Base-by-base conservation (phyloP, 2,797 vertebrate species). In the Vespertilio murinus region DNA sequence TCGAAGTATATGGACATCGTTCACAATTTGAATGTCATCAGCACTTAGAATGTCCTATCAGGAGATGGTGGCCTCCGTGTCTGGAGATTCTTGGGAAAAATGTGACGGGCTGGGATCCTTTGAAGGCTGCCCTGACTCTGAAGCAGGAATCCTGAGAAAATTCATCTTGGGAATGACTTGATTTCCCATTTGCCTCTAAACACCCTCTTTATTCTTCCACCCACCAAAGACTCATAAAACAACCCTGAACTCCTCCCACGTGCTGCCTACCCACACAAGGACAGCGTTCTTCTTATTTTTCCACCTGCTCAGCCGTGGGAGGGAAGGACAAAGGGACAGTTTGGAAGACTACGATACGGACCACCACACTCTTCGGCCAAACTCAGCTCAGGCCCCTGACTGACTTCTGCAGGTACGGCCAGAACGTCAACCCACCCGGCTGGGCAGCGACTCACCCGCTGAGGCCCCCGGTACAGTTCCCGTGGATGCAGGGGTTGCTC, bases 381-480 rank as follows among this genome's bases (percentile, higher is more conserved):
- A 16, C 30, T 67, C 77, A 88, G 70, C 49, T 87, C 70, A 56
- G 12, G 45, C 14, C 13, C 35, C 30, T n/a, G 47, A 13, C 8
- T 65, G 78, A 54, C 64, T n/a, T 71, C 54, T 56, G 16, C 28
- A 22, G 28, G 40, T 28, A 70, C 3, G 8, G 33, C 16, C 28
- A 91, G 22, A 30, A 45, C 54, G 47, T 38, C 38, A 75, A 71
- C 12, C 61, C 35, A 61, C 45, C 0, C 8, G 33, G 40, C 30
- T 13, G 1, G 20, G 47, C 61, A 20, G 56, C 49, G n/a, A 95
- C 98, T 45, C 97, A 99, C 99, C 99, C 99, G 0, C 97, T 98
- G 75, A 98, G 98, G 73, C 98, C 97, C 49, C 99, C 99, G 0
- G 99, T 97, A 91, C 99, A 99, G 78, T 98, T 98, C 87, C 99